phyloP scores from a whole-genome alignment of 2,113 vertebrate species.

The Amphiprion ocellaris region DNA sequence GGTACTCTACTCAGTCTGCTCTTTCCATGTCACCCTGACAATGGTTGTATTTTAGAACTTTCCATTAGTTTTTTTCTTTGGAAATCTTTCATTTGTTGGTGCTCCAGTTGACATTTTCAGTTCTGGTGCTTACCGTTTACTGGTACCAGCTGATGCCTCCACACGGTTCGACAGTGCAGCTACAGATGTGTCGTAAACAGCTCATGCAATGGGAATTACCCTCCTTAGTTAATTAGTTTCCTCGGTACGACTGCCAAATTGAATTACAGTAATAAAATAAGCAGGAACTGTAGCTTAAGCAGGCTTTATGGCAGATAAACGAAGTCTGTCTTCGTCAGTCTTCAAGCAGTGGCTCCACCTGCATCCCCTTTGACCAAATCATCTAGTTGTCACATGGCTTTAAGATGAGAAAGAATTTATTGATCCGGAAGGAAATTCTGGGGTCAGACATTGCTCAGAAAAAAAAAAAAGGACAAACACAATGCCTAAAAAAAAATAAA shows the following conservation, averaged over 20 bases:
- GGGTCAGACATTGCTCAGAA: too few relatives aligned
- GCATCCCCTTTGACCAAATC: neutral
- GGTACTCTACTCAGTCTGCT: too few relatives aligned
- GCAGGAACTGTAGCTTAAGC: constrained; percentile 1
- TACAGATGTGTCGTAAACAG: neutral
- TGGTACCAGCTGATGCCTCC: neutral
- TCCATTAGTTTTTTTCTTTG: too few relatives aligned
- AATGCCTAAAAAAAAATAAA: too few relatives aligned
- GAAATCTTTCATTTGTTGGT: neutral
- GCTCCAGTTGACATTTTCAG: neutral
- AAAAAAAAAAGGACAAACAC: too few relatives aligned
- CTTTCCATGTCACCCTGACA: too few relatives aligned
- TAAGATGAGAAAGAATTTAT: neutral
- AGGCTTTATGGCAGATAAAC: neutral
- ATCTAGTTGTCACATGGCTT: neutral
- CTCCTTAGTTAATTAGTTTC: neutral
- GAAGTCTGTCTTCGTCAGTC: neutral
- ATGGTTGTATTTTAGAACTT: too few relatives aligned
- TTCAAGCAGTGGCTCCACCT: neutral
- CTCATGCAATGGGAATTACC: neutral
- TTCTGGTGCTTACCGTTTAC: neutral
- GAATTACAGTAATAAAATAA: neutral
- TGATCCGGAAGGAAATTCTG: too few relatives aligned
- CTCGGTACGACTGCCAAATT: neutral
- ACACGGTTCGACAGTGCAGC: neutral